Conservation (phyloP, 2,113 vertebrate species). For the Gambusia holbrooki region DNA sequence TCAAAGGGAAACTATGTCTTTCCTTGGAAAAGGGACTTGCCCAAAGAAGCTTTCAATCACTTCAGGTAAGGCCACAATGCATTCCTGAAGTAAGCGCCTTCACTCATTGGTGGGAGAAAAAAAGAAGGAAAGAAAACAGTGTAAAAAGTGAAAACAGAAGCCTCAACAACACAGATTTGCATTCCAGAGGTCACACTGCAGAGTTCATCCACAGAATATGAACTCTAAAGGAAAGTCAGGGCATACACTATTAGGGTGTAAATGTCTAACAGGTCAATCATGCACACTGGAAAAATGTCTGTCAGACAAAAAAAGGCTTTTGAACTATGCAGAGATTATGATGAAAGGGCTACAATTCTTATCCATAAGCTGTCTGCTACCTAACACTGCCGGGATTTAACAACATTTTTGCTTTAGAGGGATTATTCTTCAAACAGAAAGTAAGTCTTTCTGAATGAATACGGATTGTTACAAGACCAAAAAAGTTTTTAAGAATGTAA, state of each 20-base stretch:
- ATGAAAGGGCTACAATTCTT: constrained; percentile 16
- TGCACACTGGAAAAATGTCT: not conserved
- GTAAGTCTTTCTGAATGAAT: constrained; percentile 19
- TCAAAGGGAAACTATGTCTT: constrained; percentile 75
- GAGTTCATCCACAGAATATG: not conserved
- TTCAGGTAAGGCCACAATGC: constrained; percentile 49
- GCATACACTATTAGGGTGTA: not conserved
- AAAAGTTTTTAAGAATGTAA: not conserved
- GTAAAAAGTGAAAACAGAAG: constrained; percentile 29
- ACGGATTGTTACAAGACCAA: constrained; percentile 3
- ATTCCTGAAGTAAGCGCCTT: constrained; percentile 58
- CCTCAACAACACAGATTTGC: not conserved
- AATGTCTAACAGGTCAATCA: not conserved
- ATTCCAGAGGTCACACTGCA: constrained; percentile 14
- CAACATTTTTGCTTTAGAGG: constrained; percentile 17
- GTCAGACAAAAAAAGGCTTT: not conserved
- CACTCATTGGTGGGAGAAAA: constrained; percentile 30
- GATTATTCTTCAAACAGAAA: constrained; percentile 40
- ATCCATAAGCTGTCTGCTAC: constrained; percentile 11
- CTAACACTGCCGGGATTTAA: constrained; percentile 23
- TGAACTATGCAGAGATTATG: constrained; percentile 23
- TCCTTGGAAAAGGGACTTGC: constrained; percentile 68
- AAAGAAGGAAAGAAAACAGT: constrained; percentile 4
- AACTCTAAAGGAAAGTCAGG: not conserved
- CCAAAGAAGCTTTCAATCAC: constrained; percentile 52